A percentile compares a stretch with the other conserved stretches of the same genome.
phyloP scores from a whole-genome alignment of 2,113 vertebrate species.

The Trochalopteron elliotii region DNA sequence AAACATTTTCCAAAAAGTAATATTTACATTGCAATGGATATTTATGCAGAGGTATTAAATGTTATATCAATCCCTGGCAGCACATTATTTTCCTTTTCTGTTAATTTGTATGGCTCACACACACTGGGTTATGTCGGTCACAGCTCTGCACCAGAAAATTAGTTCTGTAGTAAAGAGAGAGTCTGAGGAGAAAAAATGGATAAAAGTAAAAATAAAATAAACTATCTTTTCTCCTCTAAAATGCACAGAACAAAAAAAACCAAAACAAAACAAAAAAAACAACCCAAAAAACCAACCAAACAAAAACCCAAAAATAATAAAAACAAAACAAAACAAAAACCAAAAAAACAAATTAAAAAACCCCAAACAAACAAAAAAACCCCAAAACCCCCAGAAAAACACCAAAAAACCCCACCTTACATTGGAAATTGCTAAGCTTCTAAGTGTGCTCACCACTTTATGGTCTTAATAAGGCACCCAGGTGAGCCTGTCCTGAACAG shows the following conservation, averaged over 20 bases:
- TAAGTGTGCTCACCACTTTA: rapidly evolving
- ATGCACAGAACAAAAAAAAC: neutral
- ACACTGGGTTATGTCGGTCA: neutral
- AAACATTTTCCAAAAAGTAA: slow-evolving; percentile 20
- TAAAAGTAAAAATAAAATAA: neutral
- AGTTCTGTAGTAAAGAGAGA: neutral
- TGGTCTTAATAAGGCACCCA: neutral
- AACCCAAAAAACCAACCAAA: neutral
- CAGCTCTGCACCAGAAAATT: neutral
- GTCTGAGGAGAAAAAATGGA: neutral
- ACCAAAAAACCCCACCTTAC: neutral
- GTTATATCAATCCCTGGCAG: neutral
- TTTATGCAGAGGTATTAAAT: neutral
- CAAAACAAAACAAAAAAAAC: no score
- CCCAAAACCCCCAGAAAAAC: no score
- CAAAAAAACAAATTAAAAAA: no score
- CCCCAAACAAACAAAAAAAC: no score
- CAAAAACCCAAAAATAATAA: no score
- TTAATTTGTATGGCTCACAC: neutral
- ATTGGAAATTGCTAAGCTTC: neutral
- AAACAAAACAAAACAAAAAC: no score
- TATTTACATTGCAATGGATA: slow-evolving; percentile 39
- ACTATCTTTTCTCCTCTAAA: neutral
- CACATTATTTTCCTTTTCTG: neutral
- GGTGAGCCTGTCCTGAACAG: neutral